phyloP scores from a whole-genome alignment of 1,140 invertebrate genomes.

The Eueides isabella region DNA sequence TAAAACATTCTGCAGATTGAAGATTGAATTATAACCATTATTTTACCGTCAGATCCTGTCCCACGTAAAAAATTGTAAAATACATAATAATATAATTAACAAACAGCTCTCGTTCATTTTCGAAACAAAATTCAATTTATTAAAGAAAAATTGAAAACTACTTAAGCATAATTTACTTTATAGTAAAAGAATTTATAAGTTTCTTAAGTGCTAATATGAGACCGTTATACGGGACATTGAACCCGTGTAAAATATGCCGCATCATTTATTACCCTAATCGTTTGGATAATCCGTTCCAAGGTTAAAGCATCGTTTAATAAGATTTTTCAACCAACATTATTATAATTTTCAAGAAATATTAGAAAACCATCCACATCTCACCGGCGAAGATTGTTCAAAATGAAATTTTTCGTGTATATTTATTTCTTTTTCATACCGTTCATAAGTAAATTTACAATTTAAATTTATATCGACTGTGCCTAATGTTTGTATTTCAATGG shows the following conservation, averaged over 20 bases:
- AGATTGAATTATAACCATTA: too few relatives aligned
- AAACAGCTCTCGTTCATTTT: too few relatives aligned
- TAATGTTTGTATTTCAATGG: conserved; percentile 8
- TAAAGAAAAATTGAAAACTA: too few relatives aligned
- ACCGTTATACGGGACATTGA: neutral
- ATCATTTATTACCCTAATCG: conserved; percentile 26
- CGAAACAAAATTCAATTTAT: too few relatives aligned
- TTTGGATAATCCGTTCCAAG: conserved; percentile 24
- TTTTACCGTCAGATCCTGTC: too few relatives aligned
- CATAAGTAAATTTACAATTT: conserved; percentile 15
- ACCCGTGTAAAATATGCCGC: conserved; percentile 11
- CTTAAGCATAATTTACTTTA: neutral
- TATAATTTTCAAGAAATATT: conserved; percentile 26
- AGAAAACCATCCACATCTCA: neutral
- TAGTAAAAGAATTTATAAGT: neutral
- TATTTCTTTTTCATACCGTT: neutral
- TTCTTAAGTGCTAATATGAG: neutral
- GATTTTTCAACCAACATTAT: conserved; percentile 28
- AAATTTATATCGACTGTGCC: neutral
- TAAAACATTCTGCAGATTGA: too few relatives aligned
- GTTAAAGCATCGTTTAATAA: conserved; percentile 24
- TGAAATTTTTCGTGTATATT: conserved; percentile 10
- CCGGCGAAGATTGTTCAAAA: neutral
- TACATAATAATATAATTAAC: too few relatives aligned
- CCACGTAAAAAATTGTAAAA: too few relatives aligned